Base-by-base conservation (phyloP, 2,797 vertebrate species). In the Coregonus sp. region DNA sequence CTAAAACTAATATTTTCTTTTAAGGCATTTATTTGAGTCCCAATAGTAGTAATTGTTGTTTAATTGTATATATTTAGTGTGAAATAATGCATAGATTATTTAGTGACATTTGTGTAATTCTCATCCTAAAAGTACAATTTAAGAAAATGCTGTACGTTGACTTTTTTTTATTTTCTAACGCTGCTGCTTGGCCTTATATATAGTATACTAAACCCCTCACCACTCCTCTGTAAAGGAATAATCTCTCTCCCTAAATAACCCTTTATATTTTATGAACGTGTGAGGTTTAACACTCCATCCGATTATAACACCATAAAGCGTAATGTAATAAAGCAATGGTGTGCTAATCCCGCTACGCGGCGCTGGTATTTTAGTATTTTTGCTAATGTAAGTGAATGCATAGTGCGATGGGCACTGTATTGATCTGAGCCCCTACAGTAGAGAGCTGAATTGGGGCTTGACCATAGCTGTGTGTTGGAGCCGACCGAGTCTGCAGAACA, bases 251-350 rank as follows among this genome's bases (percentile, higher is more conserved):
- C 37, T 16, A 52, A 72, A 56, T 72, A 73, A 56, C 31, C 25
- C 15, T 56, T 33, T 15, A 74, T 65, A 67, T 73, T 76, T 80
- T 61, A 74, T 74, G 52, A 70, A 77, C 52, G 6, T 50, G 69
- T 65, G 14, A 77, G 61, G 77, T 70, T 65, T 77, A 68, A 74
- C 70, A 12, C 29, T 77, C 66, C 29, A 82, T 80, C 56, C 1
- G 37, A 88, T 88, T 85, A 84, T 77, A 20, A 83, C 33, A 52
- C 79, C 76, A 80, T 81, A 86, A 82, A 73, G 69, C 72, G 52
- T 63, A 70, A 82, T 78, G 66, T 75, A 78, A 85, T 86, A 75
- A 76, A 85, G 68, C 59, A 56, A 54, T 77, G 72, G 51, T 73
- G 37, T 72, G 79, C 61, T 88, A 86, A 86, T 86, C 79, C 81